Evolutionary conservation across 1,140 invertebrate species (phyloP), one percentile per base, ranked within the genome.

Genomic region (Spodoptera litura): DNA sequence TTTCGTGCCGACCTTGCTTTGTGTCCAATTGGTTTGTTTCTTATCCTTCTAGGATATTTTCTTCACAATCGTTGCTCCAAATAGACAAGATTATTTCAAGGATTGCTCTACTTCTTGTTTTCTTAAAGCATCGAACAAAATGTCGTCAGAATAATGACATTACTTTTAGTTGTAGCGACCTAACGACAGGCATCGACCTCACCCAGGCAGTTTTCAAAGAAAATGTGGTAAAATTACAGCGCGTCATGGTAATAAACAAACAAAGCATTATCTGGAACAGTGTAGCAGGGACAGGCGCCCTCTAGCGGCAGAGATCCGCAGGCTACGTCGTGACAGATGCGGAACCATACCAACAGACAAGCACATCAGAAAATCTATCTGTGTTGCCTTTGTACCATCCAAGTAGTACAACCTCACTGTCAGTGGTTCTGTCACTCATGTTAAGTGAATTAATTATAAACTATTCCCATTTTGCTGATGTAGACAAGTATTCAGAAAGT

Each of bases 211-310:
- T 35, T 72, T 56, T 31, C 68, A 58, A 72, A 58, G 52, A 72
- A 72, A 72, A 56, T 38, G 15, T 38, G 20, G 31, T 55, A 56
- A 58, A 72, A 72, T 72, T 72, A 58, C 53, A 56, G 25, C 68
- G 27, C 31, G 68, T 55, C 52, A 72, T 58, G 51, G 68, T 72
- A 72, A 56, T 72, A 58, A 72, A 72, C 27, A 44, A 72, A 72
- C 68, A 72, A 72, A 72, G 68, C 68, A 58, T 72, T 72, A 72
- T 72, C 68, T 72, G 68, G 15, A 56, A 55, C 66, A 55, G 66
- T 20, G 68, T 58, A 58, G 52, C 68, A 20, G 51, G 68, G 68
- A 56, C 52, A 38, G 52, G 15, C 68, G 20, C 52, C 68, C 61
- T 64, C 52, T 13, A 72, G 68, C 52, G 4, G 27, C 68, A 15